Base-by-base conservation (phyloP, 2,113 vertebrate genomes). In the Otus sunia region DNA sequence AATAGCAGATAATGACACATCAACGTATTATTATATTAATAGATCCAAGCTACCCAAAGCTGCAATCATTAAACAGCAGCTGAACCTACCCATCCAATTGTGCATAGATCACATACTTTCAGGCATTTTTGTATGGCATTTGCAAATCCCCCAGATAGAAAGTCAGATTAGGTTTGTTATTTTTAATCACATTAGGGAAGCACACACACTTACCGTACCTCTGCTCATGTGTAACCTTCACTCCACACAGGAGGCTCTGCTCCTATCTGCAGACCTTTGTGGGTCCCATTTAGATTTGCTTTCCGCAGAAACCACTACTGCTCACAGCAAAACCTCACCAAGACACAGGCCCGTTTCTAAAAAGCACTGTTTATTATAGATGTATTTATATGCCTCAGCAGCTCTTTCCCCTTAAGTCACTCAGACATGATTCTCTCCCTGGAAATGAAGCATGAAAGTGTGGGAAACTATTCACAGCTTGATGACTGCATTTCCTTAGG, bases 401-500 rank as follows among this genome's bases (percentile, higher is more conserved):
- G 68, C 59, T 91, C 34, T 60, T 92, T 81, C 58, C 83, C 34
- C 37, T 69, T 32, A 56, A 85, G 53, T 72, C 78, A 49, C 56
- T 87, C 76, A 76, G 56, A 95, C 15, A 9, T 37, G 25, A 80
- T 71, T 53, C 41, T 27, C 63, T 55, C 37, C 32, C 36, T 92
- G 80, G 81, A 91, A 86, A 84, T 23, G 52, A 95, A 94, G 62
- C 68, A 52, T 71, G 69, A 71, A 94, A 91, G 27, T 29, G 59
- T 72, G 76, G 55, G 71, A 89, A 93, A 80, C 67, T 37, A 27
- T 59, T 85, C 92, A 83, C 69, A 91, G 92, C 76, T 77, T 84
- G 85, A 91, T 78, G 92, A 81, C 52, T 94, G 41, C 45, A 39
- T 81, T 95, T 96, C 67, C 82, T 91, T 74, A 92, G 37, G 68